These are phyloP conservation scores for Pterostichus niger DNA, from an alignment of 2,888 invertebrate species.

Conservation along the genomic window DNA sequence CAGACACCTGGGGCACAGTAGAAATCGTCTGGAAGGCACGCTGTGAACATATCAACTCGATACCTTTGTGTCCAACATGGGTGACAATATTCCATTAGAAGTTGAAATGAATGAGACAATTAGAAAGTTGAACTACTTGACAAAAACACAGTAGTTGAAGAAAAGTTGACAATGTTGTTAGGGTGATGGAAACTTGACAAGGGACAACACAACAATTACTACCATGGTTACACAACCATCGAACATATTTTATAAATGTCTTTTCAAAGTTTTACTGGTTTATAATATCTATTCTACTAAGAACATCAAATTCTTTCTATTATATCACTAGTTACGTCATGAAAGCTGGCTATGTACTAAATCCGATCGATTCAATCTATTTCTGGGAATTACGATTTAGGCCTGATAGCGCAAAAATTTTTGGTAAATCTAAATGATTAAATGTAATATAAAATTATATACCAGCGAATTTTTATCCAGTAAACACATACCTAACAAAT, in stretches of 20 bases:
- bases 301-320: no score
- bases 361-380: no score
- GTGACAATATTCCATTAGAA: conserved; percentile 47
- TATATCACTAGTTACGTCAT: no score
- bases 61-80: conserved; percentile 25
- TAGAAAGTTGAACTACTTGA: conserved; percentile 46
- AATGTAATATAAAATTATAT: no score
- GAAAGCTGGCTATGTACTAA: no score
- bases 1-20: conserved; percentile 84
- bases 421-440: no score
- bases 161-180: conserved; percentile 53
- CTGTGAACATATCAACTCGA: conserved; percentile 67
- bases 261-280: not conserved
- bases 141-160: conserved; percentile 59
- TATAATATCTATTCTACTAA: no score
- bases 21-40: conserved; percentile 77
- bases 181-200: conserved; percentile 26
- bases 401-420: no score
- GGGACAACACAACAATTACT: conserved; percentile 50
- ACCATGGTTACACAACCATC: not conserved
- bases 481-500: no score
- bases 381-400: no score
- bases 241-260: not conserved
- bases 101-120: conserved; percentile 45
- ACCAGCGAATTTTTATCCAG: no score